Evolutionary conservation across 2,113 vertebrate genomes (phyloP).

Genomic region (Pterocles burchelli): DNA sequence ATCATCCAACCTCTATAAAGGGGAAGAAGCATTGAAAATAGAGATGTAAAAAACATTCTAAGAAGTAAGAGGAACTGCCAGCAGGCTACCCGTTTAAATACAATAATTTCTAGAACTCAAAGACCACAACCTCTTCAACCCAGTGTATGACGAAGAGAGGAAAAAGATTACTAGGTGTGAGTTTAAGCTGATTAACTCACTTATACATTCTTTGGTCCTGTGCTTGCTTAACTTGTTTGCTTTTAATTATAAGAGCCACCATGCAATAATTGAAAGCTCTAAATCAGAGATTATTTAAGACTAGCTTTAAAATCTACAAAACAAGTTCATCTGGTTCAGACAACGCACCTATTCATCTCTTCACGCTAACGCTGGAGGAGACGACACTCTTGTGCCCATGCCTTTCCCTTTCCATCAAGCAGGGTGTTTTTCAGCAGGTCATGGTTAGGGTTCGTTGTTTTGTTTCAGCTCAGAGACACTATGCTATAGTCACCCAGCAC

Average conservation of each 20-base stretch:
- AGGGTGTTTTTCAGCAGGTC: not conserved
- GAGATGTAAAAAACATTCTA: not conserved
- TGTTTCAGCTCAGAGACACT: not conserved
- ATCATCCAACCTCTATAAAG: not conserved
- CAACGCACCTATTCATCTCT: not conserved
- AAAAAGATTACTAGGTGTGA: not conserved
- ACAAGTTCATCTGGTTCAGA: not conserved
- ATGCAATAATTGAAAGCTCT: not conserved
- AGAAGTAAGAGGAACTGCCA: not conserved
- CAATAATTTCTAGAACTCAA: not conserved
- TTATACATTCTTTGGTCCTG: not conserved
- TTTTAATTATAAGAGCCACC: not conserved
- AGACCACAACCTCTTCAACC: not conserved
- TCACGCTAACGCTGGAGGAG: not conserved
- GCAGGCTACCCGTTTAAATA: not conserved
- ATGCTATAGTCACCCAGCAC: not conserved
- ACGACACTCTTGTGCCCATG: not conserved
- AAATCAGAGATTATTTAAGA: not conserved
- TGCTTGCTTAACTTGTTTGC: constrained; percentile 20
- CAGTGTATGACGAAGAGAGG: rapidly evolving
- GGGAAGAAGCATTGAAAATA: not conserved
- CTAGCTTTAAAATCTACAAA: not conserved
- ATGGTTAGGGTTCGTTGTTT: not conserved
- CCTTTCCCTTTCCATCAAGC: constrained; percentile 18
- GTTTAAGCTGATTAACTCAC: not conserved